Conservation (phyloP, 2,797 vertebrate genomes). For the Clarias fuscus region DNA sequence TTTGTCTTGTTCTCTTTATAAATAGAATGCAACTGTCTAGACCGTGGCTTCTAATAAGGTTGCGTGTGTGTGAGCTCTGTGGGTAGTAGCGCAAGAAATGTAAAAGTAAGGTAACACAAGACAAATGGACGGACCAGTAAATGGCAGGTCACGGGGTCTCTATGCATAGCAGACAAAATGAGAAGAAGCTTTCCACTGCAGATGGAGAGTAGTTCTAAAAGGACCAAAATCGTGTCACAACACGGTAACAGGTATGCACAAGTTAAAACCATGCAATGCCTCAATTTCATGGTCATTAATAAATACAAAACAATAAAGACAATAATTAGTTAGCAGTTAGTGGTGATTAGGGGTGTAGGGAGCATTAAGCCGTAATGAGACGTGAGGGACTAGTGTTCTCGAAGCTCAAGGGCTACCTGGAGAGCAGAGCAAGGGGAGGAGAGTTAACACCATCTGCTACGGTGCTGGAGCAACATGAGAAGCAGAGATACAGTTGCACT, state of each 20-base stretch:
- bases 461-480: constrained; percentile 53
- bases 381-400: constrained; percentile 26
- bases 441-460: constrained; percentile 51
- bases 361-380: constrained; percentile 43
- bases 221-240: not conserved
- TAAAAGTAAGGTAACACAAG: constrained; percentile 37
- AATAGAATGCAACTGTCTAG: constrained; percentile 12
- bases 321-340: constrained; percentile 36
- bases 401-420: constrained; percentile 36
- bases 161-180: constrained; percentile 40
- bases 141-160: constrained; percentile 48
- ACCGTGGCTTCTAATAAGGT: constrained; percentile 10
- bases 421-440: constrained; percentile 42
- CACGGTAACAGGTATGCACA: constrained; percentile 10
- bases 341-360: constrained; percentile 18
- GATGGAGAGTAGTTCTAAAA: constrained; percentile 16
- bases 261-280: constrained; percentile 27
- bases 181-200: not conserved
- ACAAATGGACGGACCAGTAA: constrained; percentile 46
- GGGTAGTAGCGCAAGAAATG: constrained; percentile 30
- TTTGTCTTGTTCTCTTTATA: constrained; percentile 22
- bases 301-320: constrained; percentile 42
- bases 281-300: constrained; percentile 38
- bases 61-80: constrained; percentile 1
- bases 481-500: constrained; percentile 54